Evolutionary conservation across 1,140 invertebrate species (phyloP).

Genomic region (Lamellibrachia luymesi): DNA sequence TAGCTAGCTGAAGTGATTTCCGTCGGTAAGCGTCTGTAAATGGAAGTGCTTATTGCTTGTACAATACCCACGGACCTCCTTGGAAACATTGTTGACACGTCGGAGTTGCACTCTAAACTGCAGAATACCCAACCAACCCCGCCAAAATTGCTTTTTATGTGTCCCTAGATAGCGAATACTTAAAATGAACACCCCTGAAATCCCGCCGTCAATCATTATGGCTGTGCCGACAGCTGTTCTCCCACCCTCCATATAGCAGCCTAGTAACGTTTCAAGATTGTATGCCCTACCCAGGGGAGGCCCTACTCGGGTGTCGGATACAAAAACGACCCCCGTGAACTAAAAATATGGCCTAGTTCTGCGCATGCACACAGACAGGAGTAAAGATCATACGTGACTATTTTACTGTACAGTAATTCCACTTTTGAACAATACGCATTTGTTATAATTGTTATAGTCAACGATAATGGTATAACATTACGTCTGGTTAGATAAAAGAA

Average conservation of each 20-base stretch:
- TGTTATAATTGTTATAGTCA: too few relatives aligned
- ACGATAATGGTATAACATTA: too few relatives aligned
- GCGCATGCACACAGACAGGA: neutral
- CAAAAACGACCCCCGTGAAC: neutral
- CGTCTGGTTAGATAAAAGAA: neutral
- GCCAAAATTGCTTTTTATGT: neutral
- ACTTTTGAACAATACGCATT: neutral
- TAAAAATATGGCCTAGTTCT: neutral
- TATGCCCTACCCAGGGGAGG: too few relatives aligned
- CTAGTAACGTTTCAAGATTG: neutral
- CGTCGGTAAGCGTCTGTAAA: neutral
- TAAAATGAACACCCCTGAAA: neutral
- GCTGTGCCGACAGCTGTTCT: neutral
- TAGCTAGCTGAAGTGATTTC: neutral
- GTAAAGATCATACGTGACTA: neutral
- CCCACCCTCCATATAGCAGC: neutral
- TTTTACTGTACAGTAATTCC: neutral
- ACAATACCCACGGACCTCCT: neutral
- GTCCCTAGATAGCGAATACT: neutral
- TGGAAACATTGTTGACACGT: neutral
- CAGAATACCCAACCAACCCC: neutral
- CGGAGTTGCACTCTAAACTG: neutral
- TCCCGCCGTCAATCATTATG: conserved; percentile 3
- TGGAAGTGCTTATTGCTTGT: too few relatives aligned
- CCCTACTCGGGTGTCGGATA: neutral